A percentile compares a stretch with the other conserved stretches of the same genome.
Evolutionary conservation across 2,888 invertebrate species (phyloP).

Genomic region (Bugula neritina): DNA sequence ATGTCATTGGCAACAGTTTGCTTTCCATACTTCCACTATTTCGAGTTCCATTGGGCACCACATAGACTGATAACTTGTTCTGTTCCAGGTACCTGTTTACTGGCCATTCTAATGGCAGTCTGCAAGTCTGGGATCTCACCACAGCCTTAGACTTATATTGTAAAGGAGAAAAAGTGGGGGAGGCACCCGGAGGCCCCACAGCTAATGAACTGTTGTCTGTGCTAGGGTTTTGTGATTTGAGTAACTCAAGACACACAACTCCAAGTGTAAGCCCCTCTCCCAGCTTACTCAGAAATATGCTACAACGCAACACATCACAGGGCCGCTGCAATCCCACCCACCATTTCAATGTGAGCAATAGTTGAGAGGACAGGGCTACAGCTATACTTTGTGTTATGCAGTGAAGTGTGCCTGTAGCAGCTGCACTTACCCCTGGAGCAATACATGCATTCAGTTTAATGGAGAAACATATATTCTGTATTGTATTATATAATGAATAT

Average conservation of each 20-base stretch:
- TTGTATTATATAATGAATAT: too few species aligned
- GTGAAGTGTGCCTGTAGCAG: too few species aligned
- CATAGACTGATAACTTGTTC: too few species aligned
- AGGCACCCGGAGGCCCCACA: slow-evolving; percentile 71
- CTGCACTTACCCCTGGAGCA: too few species aligned
- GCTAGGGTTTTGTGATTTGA: slow-evolving; percentile 88
- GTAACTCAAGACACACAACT: slow-evolving; percentile 69
- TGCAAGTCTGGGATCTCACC: slow-evolving; percentile 86
- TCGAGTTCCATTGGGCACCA: too few species aligned
- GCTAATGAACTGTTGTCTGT: slow-evolving; percentile 83
- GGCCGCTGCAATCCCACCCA: not conserved
- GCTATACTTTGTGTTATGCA: too few species aligned
- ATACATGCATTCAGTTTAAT: too few species aligned
- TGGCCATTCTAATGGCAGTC: slow-evolving; percentile 51
- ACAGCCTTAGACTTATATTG: slow-evolving; percentile 74
- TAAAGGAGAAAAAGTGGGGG: slow-evolving; percentile 34
- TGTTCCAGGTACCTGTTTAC: slow-evolving; percentile 43
- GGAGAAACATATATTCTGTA: too few species aligned
- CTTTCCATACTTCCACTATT: too few species aligned
- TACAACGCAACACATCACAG: slow-evolving; percentile 1
- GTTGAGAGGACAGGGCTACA: too few species aligned
- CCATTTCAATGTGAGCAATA: too few species aligned
- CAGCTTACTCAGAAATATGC: slow-evolving; percentile 40
- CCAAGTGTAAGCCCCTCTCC: slow-evolving; percentile 75
- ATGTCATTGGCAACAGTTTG: too few species aligned